phyloP scores from a whole-genome alignment of 2,797 vertebrate species.

The Falco columbarius region DNA sequence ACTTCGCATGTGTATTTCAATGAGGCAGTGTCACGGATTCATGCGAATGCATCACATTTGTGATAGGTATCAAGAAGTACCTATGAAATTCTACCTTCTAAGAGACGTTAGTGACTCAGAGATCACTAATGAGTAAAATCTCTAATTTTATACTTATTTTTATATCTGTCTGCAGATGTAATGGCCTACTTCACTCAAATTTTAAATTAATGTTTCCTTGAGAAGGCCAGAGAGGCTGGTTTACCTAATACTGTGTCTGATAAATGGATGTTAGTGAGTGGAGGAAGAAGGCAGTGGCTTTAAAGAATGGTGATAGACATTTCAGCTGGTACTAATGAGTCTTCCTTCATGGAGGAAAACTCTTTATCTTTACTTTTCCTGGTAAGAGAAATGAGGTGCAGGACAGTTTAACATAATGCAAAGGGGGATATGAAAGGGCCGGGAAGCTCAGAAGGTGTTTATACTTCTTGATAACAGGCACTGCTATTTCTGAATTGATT shows the following conservation, averaged over 20 bases:
- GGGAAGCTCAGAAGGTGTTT: background rate
- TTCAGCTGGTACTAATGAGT: background rate
- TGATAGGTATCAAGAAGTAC: background rate
- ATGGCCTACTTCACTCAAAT: background rate
- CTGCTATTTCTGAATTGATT: background rate
- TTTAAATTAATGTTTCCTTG: background rate
- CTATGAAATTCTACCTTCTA: background rate
- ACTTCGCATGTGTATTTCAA: background rate
- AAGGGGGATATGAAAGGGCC: background rate
- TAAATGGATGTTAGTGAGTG: background rate
- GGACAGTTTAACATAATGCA: background rate
- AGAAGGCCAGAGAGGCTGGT: background rate
- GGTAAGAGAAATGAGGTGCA: background rate
- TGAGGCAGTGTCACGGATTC: background rate
- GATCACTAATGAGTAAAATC: background rate
- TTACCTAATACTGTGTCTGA: background rate
- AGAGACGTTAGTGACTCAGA: background rate
- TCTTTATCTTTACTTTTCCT: background rate
- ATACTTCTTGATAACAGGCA: background rate
- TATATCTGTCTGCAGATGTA: background rate
- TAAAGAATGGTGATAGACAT: background rate
- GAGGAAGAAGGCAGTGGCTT: background rate
- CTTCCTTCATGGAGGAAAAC: background rate
- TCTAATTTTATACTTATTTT: background rate
- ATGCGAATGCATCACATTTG: accelerated